A percentile compares a stretch with the other conserved stretches of the same genome.
Evolutionary conservation across 2,888 invertebrate species (phyloP).

Genomic region (Lagria hirta): DNA sequence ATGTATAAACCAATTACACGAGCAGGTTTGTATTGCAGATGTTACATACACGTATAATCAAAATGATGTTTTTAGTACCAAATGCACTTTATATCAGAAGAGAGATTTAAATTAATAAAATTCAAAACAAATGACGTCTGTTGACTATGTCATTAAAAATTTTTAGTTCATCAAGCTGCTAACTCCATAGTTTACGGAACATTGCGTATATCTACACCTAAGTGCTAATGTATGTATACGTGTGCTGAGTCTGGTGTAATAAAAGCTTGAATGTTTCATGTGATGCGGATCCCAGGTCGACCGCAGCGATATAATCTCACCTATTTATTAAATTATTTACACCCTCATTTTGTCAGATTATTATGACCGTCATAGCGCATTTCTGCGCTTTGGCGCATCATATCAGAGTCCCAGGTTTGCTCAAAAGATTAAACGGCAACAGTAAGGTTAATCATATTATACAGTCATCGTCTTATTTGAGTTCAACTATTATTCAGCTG

Average conservation of each 20-base stretch:
- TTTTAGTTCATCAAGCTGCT: constrained; percentile 8
- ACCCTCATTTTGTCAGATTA: constrained; percentile 34
- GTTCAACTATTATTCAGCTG: too few species aligned
- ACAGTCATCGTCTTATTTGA: too few species aligned
- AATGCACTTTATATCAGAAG: too few species aligned
- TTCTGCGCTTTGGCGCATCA: constrained; percentile 12
- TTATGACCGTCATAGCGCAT: constrained; percentile 27
- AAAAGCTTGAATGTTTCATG: constrained; percentile 34
- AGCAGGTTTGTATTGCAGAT: too few species aligned
- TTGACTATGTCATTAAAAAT: constrained; percentile 17
- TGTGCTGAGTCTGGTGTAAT: constrained; percentile 28
- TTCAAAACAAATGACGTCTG: constrained; percentile 3
- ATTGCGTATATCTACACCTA: constrained; percentile 16
- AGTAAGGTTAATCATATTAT: too few species aligned
- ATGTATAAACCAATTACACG: too few species aligned
- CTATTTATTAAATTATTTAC: constrained; percentile 37
- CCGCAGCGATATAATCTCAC: constrained; percentile 31
- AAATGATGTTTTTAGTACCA: too few species aligned
- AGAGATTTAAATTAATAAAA: too few species aligned
- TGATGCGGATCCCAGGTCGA: constrained; percentile 25
- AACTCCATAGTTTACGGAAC: constrained; percentile 8
- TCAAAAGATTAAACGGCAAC: constrained; percentile 19
- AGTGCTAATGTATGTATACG: constrained; percentile 33
- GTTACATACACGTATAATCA: too few species aligned
- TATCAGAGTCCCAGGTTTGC: constrained; percentile 14